A percentile compares a stretch with the other conserved stretches of the same genome.
Conservation (phyloP, 2,888 invertebrate species). For the Azorinus chamasolen region DNA sequence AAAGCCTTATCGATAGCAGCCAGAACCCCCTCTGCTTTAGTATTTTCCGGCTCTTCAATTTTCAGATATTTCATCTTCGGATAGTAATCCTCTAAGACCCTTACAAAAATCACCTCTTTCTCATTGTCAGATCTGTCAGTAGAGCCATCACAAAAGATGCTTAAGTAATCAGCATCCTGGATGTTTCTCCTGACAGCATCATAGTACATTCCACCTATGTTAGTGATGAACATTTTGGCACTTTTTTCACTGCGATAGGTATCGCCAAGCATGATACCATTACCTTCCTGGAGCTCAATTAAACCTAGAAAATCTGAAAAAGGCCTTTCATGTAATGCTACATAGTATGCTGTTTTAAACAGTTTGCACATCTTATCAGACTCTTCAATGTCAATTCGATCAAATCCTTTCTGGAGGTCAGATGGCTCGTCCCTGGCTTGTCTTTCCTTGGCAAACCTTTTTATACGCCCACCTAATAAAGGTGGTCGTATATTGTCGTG, state of each 20-base stretch:
- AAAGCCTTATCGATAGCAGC: constrained; percentile 37
- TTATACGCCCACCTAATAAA: too few species aligned
- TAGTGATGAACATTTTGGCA: constrained; percentile 14
- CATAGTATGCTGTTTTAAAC: constrained; percentile 8
- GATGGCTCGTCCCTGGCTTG: too few species aligned
- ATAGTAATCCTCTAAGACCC: constrained; percentile 34
- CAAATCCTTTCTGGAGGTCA: too few species aligned
- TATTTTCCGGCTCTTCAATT: constrained; percentile 36
- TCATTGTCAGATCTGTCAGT: constrained; percentile 49
- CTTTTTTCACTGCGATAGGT: constrained; percentile 28
- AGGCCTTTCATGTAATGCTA: not conserved
- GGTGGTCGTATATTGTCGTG: too few species aligned
- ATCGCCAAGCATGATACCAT: constrained; percentile 16
- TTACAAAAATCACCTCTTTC: constrained; percentile 43
- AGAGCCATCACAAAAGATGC: constrained; percentile 50
- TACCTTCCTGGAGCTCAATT: constrained; percentile 20
- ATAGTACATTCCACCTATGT: constrained; percentile 26
- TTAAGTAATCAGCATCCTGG: constrained; percentile 21
- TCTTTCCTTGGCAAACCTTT: too few species aligned
- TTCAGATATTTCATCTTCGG: constrained; percentile 43
- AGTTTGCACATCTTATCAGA: constrained; percentile 5
- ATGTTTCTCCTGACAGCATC: constrained; percentile 11
- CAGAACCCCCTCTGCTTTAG: constrained; percentile 43
- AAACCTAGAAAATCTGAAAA: constrained; percentile 13
- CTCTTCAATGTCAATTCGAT: too few species aligned